Percentiles rank a stretch among this genome's conserved stretches.
These are phyloP conservation scores for Desoria tigrina DNA, from an alignment of 2,888 invertebrate species.

Conservation along the genomic window DNA sequence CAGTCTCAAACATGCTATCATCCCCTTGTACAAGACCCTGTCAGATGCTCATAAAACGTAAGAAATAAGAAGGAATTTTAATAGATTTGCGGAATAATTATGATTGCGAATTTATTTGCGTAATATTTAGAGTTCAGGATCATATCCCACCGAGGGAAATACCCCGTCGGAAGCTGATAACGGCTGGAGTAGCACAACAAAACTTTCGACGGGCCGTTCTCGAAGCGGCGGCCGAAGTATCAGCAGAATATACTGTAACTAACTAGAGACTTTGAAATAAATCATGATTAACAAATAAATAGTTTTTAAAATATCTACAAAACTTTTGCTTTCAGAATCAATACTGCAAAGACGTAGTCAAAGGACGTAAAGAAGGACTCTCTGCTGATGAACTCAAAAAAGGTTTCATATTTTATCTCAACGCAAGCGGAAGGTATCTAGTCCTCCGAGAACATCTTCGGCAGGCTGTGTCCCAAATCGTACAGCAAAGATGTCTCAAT, in stretches of 20 bases:
- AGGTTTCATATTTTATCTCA: conserved; percentile 48
- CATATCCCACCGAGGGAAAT: conserved; percentile 26
- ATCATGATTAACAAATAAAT: background rate
- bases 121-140: conserved; percentile 13
- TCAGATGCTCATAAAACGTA: conserved; percentile 27
- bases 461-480: conserved; percentile 36
- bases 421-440: conserved; percentile 45
- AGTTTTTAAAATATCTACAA: background rate
- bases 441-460: conserved; percentile 45
- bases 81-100: too few relatives aligned
- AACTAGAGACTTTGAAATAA: background rate
- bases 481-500: conserved; percentile 42
- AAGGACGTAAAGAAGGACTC: background rate
- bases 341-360: conserved; percentile 34
- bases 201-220: conserved; percentile 39
- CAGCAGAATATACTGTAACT: conserved; percentile 44
- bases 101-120: too few relatives aligned
- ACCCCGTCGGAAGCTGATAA: conserved; percentile 28
- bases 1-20: conserved; percentile 22
- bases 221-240: conserved; percentile 45
- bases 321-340: conserved; percentile 15
- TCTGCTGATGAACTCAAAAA: conserved; percentile 31
- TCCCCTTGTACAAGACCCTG: conserved; percentile 17
- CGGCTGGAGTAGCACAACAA: conserved; percentile 34
- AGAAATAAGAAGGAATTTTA: too few relatives aligned